Evolutionary conservation across 2,888 invertebrate genomes (phyloP), one percentile per base, ranked within the genome.

Genomic region (Pyrgus malvae): DNA sequence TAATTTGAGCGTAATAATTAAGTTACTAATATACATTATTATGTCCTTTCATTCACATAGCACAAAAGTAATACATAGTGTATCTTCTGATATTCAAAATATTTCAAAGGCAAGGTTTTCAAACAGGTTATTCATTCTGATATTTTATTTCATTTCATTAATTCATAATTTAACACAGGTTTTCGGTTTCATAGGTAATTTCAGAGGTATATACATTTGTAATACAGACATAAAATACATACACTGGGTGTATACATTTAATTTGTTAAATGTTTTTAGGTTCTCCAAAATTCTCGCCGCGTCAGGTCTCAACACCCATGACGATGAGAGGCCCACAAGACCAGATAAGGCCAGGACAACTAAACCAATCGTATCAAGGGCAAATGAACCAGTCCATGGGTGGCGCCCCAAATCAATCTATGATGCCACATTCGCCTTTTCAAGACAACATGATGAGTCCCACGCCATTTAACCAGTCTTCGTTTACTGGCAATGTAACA

Each of bases 221-320:
- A n/a, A n/a, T n/a, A n/a, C n/a, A n/a, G n/a, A n/a, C n/a, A n/a
- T n/a, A n/a, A n/a, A n/a, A n/a, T n/a, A n/a, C n/a, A n/a, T n/a
- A n/a, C 6, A 21, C 21, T 21, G 21, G 21, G 6, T 21, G 21
- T 21, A 21, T 33, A 33, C 8, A 2, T 14, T 8, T 4, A 14
- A 8, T 11, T 8, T 14, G 7, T 8, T 14, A 33, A 33, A 12
- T 33, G 37, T 51, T 58, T 65, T 37, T 67, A 89, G 91, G 76
- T 33, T 90, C 90, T 2, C 90, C 90, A 0, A 88, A 86, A 59
- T 91, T 91, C 59, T 78, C 86, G 3, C 91, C 91, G 0, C 82
- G 88, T 1, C 90, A 90, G 75, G 80, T 91, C 72, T 91, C 91
- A 0, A 91, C 91, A 1, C 91, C 91, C 0, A 87, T 91, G 89